Percentiles rank a stretch among this genome's conserved stretches.
Evolutionary conservation across 2,113 vertebrate species (phyloP).

Genomic region (Aythya baeri): DNA sequence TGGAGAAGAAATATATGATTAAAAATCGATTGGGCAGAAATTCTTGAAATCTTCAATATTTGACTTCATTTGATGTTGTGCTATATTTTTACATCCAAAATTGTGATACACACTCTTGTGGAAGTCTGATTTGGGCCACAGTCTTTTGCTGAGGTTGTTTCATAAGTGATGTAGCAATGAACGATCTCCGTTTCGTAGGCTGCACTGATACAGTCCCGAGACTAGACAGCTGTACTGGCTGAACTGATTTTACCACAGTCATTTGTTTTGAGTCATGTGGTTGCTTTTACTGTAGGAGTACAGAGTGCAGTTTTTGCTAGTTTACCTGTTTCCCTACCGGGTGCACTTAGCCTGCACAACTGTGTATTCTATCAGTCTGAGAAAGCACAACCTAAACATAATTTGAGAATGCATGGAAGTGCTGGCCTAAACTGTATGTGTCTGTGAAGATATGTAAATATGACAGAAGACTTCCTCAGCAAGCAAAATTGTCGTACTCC

Average conservation of each 20-base stretch:
- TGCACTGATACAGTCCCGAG: not conserved
- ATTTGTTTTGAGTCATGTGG: not conserved
- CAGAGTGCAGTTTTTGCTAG: not conserved
- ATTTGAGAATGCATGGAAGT: not conserved
- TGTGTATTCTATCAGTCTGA: no score
- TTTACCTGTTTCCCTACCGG: not conserved
- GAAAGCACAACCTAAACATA: not conserved
- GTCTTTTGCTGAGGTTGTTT: not conserved
- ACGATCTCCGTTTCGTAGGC: not conserved
- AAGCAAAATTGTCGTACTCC: not conserved
- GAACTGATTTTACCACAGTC: not conserved
- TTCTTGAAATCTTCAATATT: not conserved
- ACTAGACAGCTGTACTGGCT: not conserved
- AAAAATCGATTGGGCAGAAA: not conserved
- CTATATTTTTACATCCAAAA: not conserved
- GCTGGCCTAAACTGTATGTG: not conserved
- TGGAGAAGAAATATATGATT: not conserved
- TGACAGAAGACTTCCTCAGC: not conserved
- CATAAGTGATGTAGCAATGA: not conserved
- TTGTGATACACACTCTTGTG: not conserved
- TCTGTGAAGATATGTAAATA: accelerated
- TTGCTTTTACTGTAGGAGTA: not conserved
- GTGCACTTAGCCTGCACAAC: not conserved
- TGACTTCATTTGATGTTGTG: accelerated
- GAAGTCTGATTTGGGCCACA: not conserved